These are phyloP conservation scores for Corythornis madagascariensis DNA, from an alignment of 2,113 vertebrate species.

Conservation along the genomic window DNA sequence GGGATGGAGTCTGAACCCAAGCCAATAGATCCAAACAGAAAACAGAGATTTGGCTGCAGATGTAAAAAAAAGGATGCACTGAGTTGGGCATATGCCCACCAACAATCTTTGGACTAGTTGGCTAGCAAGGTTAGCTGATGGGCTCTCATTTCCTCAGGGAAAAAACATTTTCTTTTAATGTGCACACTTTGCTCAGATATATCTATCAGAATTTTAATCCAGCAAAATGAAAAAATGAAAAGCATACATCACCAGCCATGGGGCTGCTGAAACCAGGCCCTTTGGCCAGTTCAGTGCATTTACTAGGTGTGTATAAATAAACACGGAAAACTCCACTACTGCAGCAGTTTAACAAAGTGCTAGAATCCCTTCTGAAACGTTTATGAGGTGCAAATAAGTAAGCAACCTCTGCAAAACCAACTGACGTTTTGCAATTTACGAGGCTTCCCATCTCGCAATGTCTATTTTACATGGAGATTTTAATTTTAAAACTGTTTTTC, in stretches of 20 bases:
- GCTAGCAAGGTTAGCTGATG: not conserved
- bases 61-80: not conserved
- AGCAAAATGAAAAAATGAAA: not conserved
- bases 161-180: not conserved
- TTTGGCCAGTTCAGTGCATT: not conserved
- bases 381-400: constrained; percentile 47
- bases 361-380: constrained; percentile 11
- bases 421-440: not conserved
- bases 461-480: not conserved
- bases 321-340: not conserved
- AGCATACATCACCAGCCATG: not conserved
- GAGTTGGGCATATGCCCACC: not conserved
- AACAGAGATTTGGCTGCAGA: not conserved
- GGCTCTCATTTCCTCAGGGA: not conserved
- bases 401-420: not conserved
- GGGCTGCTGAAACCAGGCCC: not conserved
- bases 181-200: not conserved
- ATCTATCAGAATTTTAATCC: not conserved
- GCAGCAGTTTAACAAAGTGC: not conserved
- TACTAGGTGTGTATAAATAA: constrained; percentile 2
- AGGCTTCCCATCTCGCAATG: not conserved
- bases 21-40: not conserved
- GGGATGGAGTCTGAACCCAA: not conserved
- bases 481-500: not conserved
- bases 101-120: not conserved